These are phyloP conservation scores for Blomia tropicalis DNA, from an alignment of 2,888 invertebrate species.

Conservation along the genomic window DNA sequence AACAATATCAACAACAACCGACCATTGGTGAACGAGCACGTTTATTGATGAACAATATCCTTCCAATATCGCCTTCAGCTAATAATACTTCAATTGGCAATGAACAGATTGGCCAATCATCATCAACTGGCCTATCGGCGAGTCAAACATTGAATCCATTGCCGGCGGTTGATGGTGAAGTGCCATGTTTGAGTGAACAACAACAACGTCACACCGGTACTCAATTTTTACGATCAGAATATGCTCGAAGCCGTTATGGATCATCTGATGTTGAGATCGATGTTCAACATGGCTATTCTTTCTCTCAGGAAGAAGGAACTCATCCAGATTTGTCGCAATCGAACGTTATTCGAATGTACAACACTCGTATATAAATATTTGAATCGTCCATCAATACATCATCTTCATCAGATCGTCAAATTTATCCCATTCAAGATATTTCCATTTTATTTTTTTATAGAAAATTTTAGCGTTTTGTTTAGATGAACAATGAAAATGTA, in stretches of 20 bases:
- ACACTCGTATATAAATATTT: conserved; percentile 48
- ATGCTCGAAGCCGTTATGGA: conserved; percentile 22
- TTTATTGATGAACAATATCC: background rate
- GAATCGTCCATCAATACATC: no score
- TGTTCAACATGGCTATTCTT: conserved; percentile 87
- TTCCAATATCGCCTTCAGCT: background rate
- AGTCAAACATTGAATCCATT: background rate
- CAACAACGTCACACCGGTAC: conserved; percentile 41
- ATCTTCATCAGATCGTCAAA: no score
- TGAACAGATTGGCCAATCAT: background rate
- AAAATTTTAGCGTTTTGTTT: no score
- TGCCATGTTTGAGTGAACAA: background rate
- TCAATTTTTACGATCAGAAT: conserved; percentile 35
- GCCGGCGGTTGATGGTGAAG: background rate
- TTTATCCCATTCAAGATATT: no score
- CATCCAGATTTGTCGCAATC: conserved; percentile 49
- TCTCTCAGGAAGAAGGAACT: conserved; percentile 79
- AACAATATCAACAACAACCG: background rate
- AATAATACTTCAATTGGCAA: background rate
- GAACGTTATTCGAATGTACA: conserved; percentile 85
- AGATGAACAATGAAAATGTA: no score
- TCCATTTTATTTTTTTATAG: no score
- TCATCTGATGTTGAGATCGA: conserved; percentile 55
- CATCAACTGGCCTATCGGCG: background rate
- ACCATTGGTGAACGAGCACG: conserved; percentile 3